Base-by-base conservation (phyloP, 2,797 vertebrate genomes). In the Iguana delicatissima region DNA sequence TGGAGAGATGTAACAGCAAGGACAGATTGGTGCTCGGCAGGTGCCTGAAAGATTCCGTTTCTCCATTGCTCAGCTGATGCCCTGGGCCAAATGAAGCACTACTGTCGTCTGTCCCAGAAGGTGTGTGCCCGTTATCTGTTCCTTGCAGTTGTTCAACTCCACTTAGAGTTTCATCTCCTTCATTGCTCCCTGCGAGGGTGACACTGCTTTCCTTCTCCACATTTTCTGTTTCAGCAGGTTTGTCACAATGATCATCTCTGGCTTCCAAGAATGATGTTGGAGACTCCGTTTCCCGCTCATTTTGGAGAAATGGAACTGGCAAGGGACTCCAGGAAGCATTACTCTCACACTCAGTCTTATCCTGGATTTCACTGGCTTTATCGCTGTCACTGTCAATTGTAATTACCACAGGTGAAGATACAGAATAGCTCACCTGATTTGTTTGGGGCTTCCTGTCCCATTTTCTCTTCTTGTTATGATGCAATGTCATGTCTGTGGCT, bases 391-490 rank as follows among this genome's bases (percentile, higher is more conserved):
- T 98, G 80, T 98, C 97, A 80, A 98, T 99, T 6, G 97, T 98
- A 91, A 99, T 98, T 76, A 99, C 96, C 32, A 97, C 92, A 0
- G 98, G 96, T 16, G 98, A 98, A 87, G 91, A 94, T 57, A 46
- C 89, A 1, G 95, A 90, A 80, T 95, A 92, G 80, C 92, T 89
- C 6, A 59, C 24, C 52, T 95, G 98, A 93, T 97, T 97, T 84
- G 96, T 98, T 92, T 96, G 97, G 88, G 98, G 98, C 94, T 98
- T 99, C 94, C 97, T 99, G 96, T 98, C 99, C 94, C 98, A 98
- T 89, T 99, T 99, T 94, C 98, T 99, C 96, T 98, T 99, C 92
- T 98, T 99, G 91, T 98, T 98, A 88, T 98, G 98, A 89, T 95
- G 98, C 64, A 90, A 98, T 91, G 86, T 94, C 73, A 95, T 91